phyloP scores from a whole-genome alignment of 2,888 invertebrate genomes.

The Caenorhabditis doughertyi region DNA sequence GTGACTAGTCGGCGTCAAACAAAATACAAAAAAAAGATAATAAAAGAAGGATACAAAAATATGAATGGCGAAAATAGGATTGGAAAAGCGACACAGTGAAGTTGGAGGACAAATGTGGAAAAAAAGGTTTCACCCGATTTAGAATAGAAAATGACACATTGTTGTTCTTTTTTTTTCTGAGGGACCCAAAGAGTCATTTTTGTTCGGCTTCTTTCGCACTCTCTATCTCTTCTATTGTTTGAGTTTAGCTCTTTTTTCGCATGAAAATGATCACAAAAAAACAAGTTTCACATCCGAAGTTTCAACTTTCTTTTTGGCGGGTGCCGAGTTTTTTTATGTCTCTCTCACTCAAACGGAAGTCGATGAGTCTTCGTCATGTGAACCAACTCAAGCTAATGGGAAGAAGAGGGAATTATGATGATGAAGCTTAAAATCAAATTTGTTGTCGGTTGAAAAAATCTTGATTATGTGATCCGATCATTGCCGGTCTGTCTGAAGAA shows the following conservation, averaged over 20 bases:
- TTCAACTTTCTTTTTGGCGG: conserved; percentile 16
- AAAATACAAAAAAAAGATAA: conserved; percentile 16
- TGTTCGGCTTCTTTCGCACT: conserved; percentile 38
- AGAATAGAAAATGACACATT: conserved; percentile 39
- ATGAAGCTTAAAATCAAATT: conserved; percentile 34
- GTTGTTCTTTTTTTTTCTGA: conserved; percentile 31
- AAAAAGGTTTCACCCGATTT: conserved; percentile 41
- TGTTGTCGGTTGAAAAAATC: conserved; percentile 25
- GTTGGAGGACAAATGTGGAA: conserved; percentile 6
- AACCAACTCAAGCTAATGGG: conserved; percentile 27
- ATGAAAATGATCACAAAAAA: conserved; percentile 54
- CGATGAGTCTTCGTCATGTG: conserved; percentile 38
- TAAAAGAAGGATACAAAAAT: conserved; percentile 18
- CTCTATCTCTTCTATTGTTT: conserved; percentile 1
- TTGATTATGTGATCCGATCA: conserved; percentile 2
- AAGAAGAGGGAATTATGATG: conserved; percentile 49
- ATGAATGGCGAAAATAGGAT: neutral
- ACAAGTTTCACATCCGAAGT: conserved; percentile 38
- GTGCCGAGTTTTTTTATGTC: neutral
- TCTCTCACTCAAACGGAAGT: conserved; percentile 27
- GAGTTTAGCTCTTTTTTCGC: conserved; percentile 9
- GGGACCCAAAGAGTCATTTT: conserved; percentile 16
- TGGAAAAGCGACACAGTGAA: neutral
- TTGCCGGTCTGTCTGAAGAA: conserved; percentile 10
- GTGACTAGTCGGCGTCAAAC: conserved; percentile 7